A percentile compares a stretch with the other conserved stretches of the same genome.
phyloP scores from a whole-genome alignment of 2,888 invertebrate genomes.

The Drosophila longiperda region DNA sequence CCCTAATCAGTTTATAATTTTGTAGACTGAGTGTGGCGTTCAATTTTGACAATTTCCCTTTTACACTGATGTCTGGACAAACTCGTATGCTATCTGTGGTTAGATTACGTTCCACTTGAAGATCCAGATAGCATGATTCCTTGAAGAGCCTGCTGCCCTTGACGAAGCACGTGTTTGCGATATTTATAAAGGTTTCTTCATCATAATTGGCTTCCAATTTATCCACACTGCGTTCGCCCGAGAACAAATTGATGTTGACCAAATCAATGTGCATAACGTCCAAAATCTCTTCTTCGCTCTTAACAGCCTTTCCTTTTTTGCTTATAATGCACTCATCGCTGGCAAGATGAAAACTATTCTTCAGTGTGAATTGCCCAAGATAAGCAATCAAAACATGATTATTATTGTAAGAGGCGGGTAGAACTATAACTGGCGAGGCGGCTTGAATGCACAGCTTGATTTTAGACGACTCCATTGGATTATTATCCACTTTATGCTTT shows the following conservation, averaged over 20 bases:
- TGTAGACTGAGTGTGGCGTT: conserved; percentile 92
- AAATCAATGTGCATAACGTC: conserved; percentile 89
- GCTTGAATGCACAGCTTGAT: conserved; percentile 84
- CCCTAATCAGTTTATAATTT: conserved; percentile 95
- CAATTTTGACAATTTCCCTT: conserved; percentile 93
- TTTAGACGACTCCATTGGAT: conserved; percentile 74
- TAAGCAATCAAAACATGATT: conserved; percentile 92
- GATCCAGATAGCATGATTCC: conserved; percentile 91
- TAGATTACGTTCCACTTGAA: conserved; percentile 93
- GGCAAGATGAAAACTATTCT: conserved; percentile 90
- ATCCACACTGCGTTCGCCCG: conserved; percentile 85
- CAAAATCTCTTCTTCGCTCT: conserved; percentile 83
- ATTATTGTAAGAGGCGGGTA: conserved; percentile 93
- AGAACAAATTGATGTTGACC: conserved; percentile 89
- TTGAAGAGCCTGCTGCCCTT: conserved; percentile 90
- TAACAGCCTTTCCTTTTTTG: conserved; percentile 62
- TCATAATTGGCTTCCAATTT: conserved; percentile 47
- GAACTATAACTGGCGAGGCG: conserved; percentile 91
- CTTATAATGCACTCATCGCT: conserved; percentile 85
- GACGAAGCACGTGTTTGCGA: conserved; percentile 82
- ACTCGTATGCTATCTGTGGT: conserved; percentile 86
- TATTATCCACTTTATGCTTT: conserved; percentile 70
- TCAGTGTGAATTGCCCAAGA: conserved; percentile 91
- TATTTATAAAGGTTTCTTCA: conserved; percentile 70
- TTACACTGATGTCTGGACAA: conserved; percentile 92